phyloP scores from a whole-genome alignment of 2,113 vertebrate species.

The Alexandromys fortis region DNA sequence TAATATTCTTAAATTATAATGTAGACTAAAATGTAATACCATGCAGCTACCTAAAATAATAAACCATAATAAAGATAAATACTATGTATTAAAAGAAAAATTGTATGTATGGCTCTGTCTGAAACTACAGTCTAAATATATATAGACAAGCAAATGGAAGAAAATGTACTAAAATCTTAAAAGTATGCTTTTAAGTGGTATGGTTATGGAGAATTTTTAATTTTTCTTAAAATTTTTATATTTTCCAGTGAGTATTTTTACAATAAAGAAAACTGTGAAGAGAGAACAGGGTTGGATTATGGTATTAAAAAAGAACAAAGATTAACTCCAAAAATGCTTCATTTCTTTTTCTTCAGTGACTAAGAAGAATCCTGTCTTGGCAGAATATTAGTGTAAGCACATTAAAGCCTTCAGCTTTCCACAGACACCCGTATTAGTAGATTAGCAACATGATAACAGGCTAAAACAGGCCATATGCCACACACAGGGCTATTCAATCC shows the following conservation, averaged over 20 bases:
- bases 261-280: background rate
- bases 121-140: constrained; percentile 31
- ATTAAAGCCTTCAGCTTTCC: background rate
- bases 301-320: background rate
- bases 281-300: constrained; percentile 10
- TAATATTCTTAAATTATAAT: constrained; percentile 15
- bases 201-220: background rate
- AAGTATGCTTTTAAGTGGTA: background rate
- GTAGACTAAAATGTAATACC: background rate
- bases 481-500: background rate
- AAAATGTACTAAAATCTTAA: constrained; percentile 22
- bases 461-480: background rate
- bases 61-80: background rate
- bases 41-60: background rate
- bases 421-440: constrained; percentile 4
- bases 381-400: background rate
- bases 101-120: background rate
- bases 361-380: background rate
- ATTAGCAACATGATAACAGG: background rate
- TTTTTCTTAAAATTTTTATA: constrained; percentile 17
- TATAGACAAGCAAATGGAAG: constrained; percentile 2
- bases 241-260: constrained; percentile 3
- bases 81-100: constrained; percentile 7
- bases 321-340: background rate
- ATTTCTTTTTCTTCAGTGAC: constrained; percentile 20